Evolutionary conservation across 2,888 invertebrate species (phyloP).

Genomic region (Campoletis raptor): DNA sequence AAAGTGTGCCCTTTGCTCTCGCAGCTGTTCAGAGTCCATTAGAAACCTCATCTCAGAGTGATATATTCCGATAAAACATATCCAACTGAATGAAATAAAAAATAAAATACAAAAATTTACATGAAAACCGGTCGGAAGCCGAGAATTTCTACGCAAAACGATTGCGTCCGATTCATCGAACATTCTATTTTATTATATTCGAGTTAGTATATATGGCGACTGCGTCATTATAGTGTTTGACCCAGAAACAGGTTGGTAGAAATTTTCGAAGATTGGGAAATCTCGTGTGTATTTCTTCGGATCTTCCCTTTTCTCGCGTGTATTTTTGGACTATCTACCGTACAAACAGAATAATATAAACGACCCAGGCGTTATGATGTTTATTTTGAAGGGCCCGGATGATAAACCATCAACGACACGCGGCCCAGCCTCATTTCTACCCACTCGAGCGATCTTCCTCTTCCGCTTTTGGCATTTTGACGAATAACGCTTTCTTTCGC

Average conservation of each 20-base stretch:
- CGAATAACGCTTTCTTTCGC: slow-evolving; percentile 36
- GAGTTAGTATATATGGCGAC: slow-evolving; percentile 17
- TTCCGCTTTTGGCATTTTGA: slow-evolving; percentile 36
- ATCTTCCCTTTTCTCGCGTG: slow-evolving; percentile 9
- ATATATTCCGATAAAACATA: not conserved
- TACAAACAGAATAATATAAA: slow-evolving; percentile 43
- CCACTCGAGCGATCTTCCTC: slow-evolving; percentile 40
- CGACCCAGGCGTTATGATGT: slow-evolving; percentile 14
- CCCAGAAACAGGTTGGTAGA: slow-evolving; percentile 42
- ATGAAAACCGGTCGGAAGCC: slow-evolving; percentile 33
- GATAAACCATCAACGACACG: slow-evolving; percentile 50
- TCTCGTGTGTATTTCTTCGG: slow-evolving; percentile 39
- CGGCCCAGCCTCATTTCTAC: slow-evolving; percentile 20
- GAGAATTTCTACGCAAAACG: slow-evolving; percentile 15
- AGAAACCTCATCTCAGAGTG: slow-evolving; percentile 23
- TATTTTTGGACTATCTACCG: slow-evolving; percentile 40
- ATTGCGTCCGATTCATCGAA: not conserved
- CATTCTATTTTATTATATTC: slow-evolving; percentile 31
- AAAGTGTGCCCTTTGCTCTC: not conserved
- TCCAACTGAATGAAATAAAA: not conserved
- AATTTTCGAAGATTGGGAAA: slow-evolving; percentile 55
- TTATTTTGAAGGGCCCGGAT: slow-evolving; percentile 44
- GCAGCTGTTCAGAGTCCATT: slow-evolving; percentile 51
- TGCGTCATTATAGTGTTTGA: slow-evolving; percentile 14
- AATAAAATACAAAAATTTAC: not conserved